phyloP scores from a whole-genome alignment of 2,797 vertebrate genomes.

The Picus viridis region DNA sequence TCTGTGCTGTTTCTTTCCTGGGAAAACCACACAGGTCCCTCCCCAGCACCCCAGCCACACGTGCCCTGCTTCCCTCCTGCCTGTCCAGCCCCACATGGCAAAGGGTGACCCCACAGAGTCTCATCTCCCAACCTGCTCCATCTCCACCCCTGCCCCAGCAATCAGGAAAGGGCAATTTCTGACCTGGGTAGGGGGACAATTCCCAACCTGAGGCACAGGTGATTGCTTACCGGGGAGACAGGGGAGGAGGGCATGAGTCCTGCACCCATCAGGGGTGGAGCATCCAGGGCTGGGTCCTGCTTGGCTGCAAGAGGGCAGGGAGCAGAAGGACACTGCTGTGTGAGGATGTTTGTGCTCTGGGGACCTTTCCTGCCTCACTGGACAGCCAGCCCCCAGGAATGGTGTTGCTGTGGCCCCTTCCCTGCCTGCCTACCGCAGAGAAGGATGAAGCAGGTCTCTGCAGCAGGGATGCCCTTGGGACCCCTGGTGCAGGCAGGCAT shows the following conservation, averaged over 20 bases:
- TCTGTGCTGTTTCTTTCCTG: background rate
- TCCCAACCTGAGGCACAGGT: background rate
- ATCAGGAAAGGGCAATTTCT: background rate
- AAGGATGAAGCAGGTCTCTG: background rate
- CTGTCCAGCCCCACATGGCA: background rate
- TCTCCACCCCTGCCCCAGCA: background rate
- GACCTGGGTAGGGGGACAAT: background rate
- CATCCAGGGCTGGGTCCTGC: conserved; percentile 61
- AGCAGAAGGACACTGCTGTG: background rate
- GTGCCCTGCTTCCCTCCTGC: background rate
- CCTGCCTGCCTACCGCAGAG: background rate
- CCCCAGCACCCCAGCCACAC: background rate
- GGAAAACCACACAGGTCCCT: background rate
- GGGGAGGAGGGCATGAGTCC: background rate
- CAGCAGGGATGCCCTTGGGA: background rate
- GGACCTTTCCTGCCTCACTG: background rate
- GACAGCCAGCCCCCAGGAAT: background rate
- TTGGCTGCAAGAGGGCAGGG: conserved; percentile 66
- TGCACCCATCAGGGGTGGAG: background rate
- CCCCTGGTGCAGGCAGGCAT: background rate
- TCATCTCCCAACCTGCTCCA: background rate
- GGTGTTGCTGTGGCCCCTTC: background rate
- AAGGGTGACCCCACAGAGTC: background rate
- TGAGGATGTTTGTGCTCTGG: background rate
- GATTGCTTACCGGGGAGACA: conserved; percentile 19